Percentiles rank a stretch among this genome's conserved stretches.
These are phyloP conservation scores for Spizaetus ornatus DNA, from an alignment of 2,113 vertebrate genomes.

Conservation along the genomic window DNA sequence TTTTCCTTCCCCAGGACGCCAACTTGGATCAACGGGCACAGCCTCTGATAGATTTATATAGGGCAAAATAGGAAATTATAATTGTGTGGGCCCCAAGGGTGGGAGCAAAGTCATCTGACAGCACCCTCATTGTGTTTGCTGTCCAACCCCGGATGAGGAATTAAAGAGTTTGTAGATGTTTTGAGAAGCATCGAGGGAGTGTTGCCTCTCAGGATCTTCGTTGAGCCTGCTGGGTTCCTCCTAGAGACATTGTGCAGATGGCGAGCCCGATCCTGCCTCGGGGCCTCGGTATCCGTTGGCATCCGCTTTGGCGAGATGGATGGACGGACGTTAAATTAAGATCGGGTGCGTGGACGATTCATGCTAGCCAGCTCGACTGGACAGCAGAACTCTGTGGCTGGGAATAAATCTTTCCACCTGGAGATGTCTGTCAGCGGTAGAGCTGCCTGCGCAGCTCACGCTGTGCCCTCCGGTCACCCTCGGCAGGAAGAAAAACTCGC, in stretches of 20 bases:
- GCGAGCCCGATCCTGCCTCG: fast-evolving
- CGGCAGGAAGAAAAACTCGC: not conserved
- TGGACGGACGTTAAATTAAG: not conserved
- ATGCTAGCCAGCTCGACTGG: not conserved
- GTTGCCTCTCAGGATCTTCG: not conserved
- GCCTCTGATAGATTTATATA: not conserved
- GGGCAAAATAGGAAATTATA: not conserved
- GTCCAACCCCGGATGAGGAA: fast-evolving
- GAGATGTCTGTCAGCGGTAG: not conserved
- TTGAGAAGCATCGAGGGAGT: not conserved
- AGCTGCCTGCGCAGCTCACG: not conserved
- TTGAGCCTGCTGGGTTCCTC: not conserved
- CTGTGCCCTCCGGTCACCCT: not conserved
- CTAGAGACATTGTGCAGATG: fast-evolving
- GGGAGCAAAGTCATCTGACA: not conserved
- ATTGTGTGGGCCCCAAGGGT: not conserved
- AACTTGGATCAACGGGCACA: fast-evolving
- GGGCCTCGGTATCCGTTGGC: fast-evolving
- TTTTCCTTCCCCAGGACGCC: not conserved
- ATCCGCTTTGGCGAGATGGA: fast-evolving
- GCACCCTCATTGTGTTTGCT: not conserved
- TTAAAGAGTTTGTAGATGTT: not conserved
- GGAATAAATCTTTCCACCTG: not conserved
- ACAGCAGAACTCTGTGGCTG: not conserved
- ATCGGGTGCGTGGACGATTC: not conserved